These are phyloP conservation scores for Percopsis omiscomaycus DNA, from an alignment of 2,797 vertebrate species.

Conservation along the genomic window DNA sequence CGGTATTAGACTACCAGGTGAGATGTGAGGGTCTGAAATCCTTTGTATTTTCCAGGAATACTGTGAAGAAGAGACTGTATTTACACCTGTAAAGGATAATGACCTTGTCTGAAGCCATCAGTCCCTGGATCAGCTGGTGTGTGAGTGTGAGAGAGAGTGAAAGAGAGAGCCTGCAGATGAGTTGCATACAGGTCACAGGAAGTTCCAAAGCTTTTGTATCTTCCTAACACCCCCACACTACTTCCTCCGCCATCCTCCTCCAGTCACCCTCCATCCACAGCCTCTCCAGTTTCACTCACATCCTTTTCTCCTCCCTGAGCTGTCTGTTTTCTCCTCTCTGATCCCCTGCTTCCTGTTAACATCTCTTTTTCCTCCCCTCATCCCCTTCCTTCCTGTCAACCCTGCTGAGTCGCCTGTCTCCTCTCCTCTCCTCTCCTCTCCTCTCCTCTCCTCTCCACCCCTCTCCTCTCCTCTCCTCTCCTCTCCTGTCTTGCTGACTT, in stretches of 20 bases:
- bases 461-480: conserved; percentile 9
- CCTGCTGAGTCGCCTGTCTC: conserved; percentile 48
- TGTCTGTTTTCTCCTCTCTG: conserved; percentile 36
- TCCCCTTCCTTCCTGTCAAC: conserved; percentile 14
- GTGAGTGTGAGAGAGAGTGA: background rate
- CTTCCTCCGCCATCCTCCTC: conserved; percentile 23
- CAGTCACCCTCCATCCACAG: conserved; percentile 26
- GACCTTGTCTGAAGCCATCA: too few species aligned
- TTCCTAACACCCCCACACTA: background rate
- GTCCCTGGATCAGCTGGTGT: too few species aligned
- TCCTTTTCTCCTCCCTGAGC: conserved; percentile 51
- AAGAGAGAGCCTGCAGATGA: conserved; percentile 38
- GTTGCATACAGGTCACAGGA: conserved; percentile 65
- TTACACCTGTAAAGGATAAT: too few species aligned
- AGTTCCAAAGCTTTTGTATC: conserved; percentile 37
- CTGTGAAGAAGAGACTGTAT: too few species aligned
- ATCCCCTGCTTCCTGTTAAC: conserved; percentile 48
- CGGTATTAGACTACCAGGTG: too few species aligned
- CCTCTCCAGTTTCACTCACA: conserved; percentile 66
- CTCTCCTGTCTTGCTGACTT: background rate
- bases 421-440: conserved; percentile 24
- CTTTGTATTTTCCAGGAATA: too few species aligned
- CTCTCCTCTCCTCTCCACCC: conserved; percentile 10
- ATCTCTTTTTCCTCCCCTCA: conserved; percentile 20
- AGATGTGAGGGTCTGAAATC: too few species aligned